Percentiles rank a stretch among this genome's conserved stretches.
These are phyloP conservation scores for Atherinomorus stipes DNA, from an alignment of 2,113 vertebrate species.

Conservation along the genomic window DNA sequence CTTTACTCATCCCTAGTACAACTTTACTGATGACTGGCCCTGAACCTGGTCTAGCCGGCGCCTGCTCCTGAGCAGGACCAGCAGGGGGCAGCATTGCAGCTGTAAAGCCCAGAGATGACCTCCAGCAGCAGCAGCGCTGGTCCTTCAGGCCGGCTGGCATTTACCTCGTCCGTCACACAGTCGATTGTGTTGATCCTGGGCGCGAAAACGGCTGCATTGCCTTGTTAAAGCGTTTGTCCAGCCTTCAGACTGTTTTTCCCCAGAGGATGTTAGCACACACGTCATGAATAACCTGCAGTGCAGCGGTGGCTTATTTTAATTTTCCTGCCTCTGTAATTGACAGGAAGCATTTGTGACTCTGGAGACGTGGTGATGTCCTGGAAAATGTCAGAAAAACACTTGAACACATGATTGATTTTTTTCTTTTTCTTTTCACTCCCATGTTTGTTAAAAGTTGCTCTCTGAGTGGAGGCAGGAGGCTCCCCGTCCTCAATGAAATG, in stretches of 20 bases:
- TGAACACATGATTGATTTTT: slow-evolving; percentile 44
- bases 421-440: background rate
- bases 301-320: slow-evolving; percentile 45
- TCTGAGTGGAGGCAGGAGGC: background rate
- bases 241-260: slow-evolving; percentile 38
- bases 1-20: no score
- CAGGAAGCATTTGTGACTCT: slow-evolving; percentile 42
- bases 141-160: slow-evolving; percentile 49
- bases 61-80: slow-evolving; percentile 7
- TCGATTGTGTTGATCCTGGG: slow-evolving; percentile 56
- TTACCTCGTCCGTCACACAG: slow-evolving; percentile 54
- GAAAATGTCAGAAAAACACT: slow-evolving; percentile 62
- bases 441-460: slow-evolving; percentile 28
- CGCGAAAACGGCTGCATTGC: slow-evolving; percentile 51
- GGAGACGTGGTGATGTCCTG: slow-evolving; percentile 42
- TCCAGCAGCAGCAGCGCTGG: slow-evolving; percentile 17
- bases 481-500: slow-evolving; percentile 10
- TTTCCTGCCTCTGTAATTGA: slow-evolving; percentile 52
- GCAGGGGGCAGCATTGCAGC: slow-evolving; percentile 69
- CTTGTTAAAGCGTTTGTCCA: slow-evolving; percentile 67
- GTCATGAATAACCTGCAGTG: slow-evolving; percentile 51
- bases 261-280: slow-evolving; percentile 17
- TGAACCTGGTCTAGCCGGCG: no score
- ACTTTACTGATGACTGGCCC: no score
- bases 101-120: no score